Base-by-base conservation (phyloP, 2,797 vertebrate genomes). In the Prunella strophiata region DNA sequence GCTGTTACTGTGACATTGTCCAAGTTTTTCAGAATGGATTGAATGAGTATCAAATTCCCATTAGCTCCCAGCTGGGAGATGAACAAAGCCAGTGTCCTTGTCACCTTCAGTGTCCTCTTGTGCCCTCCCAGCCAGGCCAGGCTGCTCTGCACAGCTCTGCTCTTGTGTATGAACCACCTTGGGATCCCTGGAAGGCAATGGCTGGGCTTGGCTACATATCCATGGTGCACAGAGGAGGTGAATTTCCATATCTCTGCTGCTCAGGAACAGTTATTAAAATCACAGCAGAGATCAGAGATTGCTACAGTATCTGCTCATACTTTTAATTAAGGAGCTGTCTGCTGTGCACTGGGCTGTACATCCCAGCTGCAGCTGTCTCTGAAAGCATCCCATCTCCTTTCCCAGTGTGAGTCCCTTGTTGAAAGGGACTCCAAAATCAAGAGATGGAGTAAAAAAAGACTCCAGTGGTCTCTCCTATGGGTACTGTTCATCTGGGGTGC, bases 281-380 rank as follows among this genome's bases (percentile, higher is more conserved):
- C 0, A 0, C 48, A 86, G 76, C 62, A 73, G 85, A 93, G 73
- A 85, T 73, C 32, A 89, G 82, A 83, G 80, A 72, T 84, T 84
- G 63, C 78, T 70, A 1, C 61, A 48, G 30, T 77, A 25, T 73
- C 87, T 96, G 66, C 63, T 93, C 34, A 21, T 20, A 11, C 16
- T 81, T 92, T 88, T 95, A 90, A 91, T 76, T 88, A 84, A 84
- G 87, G 73, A 45, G 34, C 29, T 80, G 83, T 78, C 59, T 90
- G 88, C 62, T 76, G 85, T 1, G 3, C 40, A 2, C 45, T 51
- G n/a, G 40, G 43, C 67, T 81, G 32, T 52, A n/a, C 50, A 11
- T 75, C 45, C 51, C 70, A 70, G 54, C 68, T n/a, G 48, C 73
- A 58, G n/a, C 6, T 80, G 55, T 4, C 38, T 82, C 43, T 14